phyloP scores from a whole-genome alignment of 2,888 invertebrate genomes.

The Pristionchus japonicus region DNA sequence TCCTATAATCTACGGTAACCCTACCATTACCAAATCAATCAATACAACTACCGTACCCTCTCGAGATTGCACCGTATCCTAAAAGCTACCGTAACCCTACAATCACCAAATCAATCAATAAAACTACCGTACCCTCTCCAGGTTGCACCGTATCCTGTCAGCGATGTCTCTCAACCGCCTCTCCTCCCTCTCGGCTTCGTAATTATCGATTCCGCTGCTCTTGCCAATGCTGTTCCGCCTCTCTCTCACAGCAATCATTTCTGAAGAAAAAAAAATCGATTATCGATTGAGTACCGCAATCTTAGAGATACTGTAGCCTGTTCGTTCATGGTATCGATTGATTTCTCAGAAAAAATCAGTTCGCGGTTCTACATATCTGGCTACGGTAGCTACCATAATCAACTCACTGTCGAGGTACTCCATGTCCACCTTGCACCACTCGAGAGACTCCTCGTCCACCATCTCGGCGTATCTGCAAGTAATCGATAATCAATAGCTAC shows the following conservation, averaged over 20 bases:
- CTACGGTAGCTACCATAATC: neutral
- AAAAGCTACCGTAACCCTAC: neutral
- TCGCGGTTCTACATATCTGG: no score
- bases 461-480: slow-evolving; percentile 41
- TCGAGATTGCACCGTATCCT: no score
- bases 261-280: neutral
- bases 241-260: slow-evolving; percentile 1
- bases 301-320: no score
- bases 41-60: neutral
- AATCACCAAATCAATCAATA: neutral
- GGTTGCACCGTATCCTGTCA: slow-evolving; percentile 29
- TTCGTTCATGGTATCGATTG: no score
- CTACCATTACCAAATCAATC: neutral
- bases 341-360: no score
- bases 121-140: slow-evolving; percentile 40
- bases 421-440: slow-evolving; percentile 41
- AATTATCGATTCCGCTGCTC: slow-evolving; percentile 22
- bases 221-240: slow-evolving; percentile 33
- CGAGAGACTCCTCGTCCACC: slow-evolving; percentile 40
- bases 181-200: slow-evolving; percentile 19
- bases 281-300: neutral
- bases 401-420: slow-evolving; percentile 41
- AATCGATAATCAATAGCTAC: neutral
- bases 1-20: neutral
- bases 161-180: slow-evolving; percentile 30